phyloP scores from a whole-genome alignment of 2,113 vertebrate species.

The Oxyura jamaicensis region DNA sequence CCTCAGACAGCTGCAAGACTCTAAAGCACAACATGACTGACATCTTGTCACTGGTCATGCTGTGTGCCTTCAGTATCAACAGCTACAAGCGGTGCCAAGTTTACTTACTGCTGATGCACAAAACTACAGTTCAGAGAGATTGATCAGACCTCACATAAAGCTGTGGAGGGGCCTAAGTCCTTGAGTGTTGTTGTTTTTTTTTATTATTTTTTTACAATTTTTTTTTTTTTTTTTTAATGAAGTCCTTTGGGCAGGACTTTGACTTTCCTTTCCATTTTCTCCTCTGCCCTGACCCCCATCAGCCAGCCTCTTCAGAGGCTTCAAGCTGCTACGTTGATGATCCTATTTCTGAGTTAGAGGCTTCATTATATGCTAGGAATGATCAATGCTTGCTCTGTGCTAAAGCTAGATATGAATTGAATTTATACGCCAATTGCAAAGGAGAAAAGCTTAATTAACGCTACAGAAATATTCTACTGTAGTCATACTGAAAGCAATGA shows the following conservation, averaged over 20 bases:
- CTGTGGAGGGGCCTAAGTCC: background rate
- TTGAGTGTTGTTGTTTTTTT: background rate
- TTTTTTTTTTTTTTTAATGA: fast-evolving
- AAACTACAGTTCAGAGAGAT: background rate
- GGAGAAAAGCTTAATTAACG: background rate
- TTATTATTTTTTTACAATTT: background rate
- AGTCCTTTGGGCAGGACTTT: background rate
- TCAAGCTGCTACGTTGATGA: background rate
- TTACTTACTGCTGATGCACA: background rate
- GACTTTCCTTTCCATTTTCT: background rate
- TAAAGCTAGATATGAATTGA: background rate
- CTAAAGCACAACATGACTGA: background rate
- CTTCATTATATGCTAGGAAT: fast-evolving
- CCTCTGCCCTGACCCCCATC: background rate
- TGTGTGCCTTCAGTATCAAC: background rate
- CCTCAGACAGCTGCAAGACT: background rate
- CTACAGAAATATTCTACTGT: background rate
- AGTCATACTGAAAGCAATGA: background rate
- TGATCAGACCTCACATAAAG: background rate
- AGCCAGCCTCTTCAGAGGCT: background rate
- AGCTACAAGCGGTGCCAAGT: background rate
- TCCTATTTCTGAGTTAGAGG: background rate
- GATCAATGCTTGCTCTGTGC: fast-evolving
- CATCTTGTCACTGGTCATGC: background rate
- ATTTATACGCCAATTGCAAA: background rate